Evolutionary conservation across 2,113 vertebrate species (phyloP).

Genomic region (Asarcornis scutulata): DNA sequence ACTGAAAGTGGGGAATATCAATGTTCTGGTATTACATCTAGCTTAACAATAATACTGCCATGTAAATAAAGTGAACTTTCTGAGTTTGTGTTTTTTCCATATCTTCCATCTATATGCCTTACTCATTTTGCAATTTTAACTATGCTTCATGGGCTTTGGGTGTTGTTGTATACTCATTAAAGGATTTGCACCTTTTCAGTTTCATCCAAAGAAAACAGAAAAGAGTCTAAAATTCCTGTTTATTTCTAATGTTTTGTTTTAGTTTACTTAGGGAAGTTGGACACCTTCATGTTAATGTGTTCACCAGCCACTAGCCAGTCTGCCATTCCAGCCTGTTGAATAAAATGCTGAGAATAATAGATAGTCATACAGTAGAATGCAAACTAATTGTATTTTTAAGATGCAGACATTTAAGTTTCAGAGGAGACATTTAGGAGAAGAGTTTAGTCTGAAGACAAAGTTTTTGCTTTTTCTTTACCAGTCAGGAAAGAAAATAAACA

Average conservation of each 20-base stretch:
- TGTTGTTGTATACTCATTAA: constrained; percentile 33
- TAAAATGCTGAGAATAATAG: background rate
- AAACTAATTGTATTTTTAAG: background rate
- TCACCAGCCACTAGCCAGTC: background rate
- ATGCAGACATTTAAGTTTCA: background rate
- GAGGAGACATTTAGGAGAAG: background rate
- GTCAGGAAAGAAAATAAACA: constrained; percentile 94
- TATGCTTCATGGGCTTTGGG: constrained; percentile 44
- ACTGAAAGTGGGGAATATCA: background rate
- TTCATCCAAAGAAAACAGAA: constrained; percentile 31
- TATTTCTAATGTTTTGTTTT: background rate
- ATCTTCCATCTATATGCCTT: constrained; percentile 58
- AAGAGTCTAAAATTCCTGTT: background rate
- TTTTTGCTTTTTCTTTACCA: constrained; percentile 71
- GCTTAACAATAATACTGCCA: background rate
- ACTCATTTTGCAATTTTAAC: constrained; percentile 35
- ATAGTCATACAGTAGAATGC: background rate
- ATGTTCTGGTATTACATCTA: background rate
- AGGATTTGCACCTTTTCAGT: constrained; percentile 2
- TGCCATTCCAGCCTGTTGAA: background rate
- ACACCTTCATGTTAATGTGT: background rate
- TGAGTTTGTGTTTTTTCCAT: constrained; percentile 29
- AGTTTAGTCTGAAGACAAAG: constrained; percentile 38
- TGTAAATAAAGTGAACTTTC: background rate
- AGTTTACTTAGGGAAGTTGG: background rate